Percentiles rank a stretch among this genome's conserved stretches.
phyloP scores from a whole-genome alignment of 1,140 invertebrate genomes.

The Drosophila nebulosa region DNA sequence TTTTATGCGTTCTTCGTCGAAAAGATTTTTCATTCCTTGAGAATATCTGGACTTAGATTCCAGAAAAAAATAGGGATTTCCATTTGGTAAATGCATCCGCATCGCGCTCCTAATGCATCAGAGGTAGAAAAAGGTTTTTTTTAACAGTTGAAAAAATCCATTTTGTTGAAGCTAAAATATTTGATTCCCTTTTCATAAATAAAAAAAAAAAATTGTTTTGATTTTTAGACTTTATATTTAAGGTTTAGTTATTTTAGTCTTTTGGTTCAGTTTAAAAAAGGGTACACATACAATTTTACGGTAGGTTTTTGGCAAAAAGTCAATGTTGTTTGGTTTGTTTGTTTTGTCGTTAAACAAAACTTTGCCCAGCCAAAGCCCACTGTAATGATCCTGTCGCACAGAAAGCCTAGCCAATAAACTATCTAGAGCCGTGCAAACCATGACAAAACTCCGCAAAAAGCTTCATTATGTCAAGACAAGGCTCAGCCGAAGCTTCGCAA shows the following conservation, averaged over 20 bases:
- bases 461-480: background rate
- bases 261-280: slow-evolving; percentile 22
- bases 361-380: slow-evolving; percentile 30
- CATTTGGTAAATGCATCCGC: too few relatives aligned
- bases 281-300: background rate
- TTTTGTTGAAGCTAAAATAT: background rate
- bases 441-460: background rate
- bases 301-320: slow-evolving; percentile 21
- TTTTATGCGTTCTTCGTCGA: too few relatives aligned
- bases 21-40: too few relatives aligned
- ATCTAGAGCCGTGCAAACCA: background rate
- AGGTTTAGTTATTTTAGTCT: slow-evolving; percentile 54
- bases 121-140: too few relatives aligned
- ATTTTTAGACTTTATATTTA: slow-evolving; percentile 6
- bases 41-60: too few relatives aligned
- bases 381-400: slow-evolving; percentile 37
- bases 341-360: slow-evolving; percentile 18
- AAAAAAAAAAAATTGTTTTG: slow-evolving; percentile 7
- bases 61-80: too few relatives aligned
- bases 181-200: background rate
- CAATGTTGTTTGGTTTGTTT: slow-evolving; percentile 10
- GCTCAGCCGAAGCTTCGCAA: background rate
- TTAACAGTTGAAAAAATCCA: too few relatives aligned
- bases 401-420: slow-evolving; percentile 11
- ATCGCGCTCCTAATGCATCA: too few relatives aligned